Percentiles rank a stretch among this genome's conserved stretches.
phyloP scores from a whole-genome alignment of 2,888 invertebrate genomes.

The Protodeltote pygarga region DNA sequence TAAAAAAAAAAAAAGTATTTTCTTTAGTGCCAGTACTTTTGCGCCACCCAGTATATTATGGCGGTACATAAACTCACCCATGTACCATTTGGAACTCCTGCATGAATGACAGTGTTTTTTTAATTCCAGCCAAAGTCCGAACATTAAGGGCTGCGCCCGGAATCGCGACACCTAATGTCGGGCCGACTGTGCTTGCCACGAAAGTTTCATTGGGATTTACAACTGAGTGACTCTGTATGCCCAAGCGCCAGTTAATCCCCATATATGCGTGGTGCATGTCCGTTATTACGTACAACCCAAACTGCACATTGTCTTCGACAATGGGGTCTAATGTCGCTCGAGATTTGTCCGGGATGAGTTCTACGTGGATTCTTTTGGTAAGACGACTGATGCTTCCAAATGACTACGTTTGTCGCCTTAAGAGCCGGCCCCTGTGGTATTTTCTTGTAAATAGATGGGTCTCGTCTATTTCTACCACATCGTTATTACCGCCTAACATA shows the following conservation, averaged over 20 bases:
- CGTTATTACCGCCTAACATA: no score
- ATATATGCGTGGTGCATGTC: slow-evolving; percentile 8
- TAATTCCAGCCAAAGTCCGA: no score
- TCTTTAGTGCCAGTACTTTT: no score
- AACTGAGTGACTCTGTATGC: slow-evolving; percentile 9
- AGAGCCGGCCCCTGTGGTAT: slow-evolving; percentile 5
- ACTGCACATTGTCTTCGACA: background rate
- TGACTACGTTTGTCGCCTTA: slow-evolving; percentile 10
- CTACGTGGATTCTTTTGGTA: slow-evolving; percentile 5
- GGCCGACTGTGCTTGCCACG: slow-evolving; percentile 6
- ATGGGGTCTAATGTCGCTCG: slow-evolving; percentile 11
- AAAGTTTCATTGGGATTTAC: slow-evolving; percentile 9
- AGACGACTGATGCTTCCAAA: slow-evolving; percentile 9
- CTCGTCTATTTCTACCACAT: no score
- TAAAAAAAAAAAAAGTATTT: no score
- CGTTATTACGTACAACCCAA: slow-evolving; percentile 1
- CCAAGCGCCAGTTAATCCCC: slow-evolving; percentile 6
- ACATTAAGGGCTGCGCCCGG: no score
- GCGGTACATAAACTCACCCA: no score
- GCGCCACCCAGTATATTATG: no score
- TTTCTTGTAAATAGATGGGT: no score
- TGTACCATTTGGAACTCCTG: no score
- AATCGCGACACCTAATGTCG: no score
- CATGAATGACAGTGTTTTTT: no score
- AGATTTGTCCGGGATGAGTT: slow-evolving; percentile 2